Percentiles rank a stretch among this genome's conserved stretches.
Evolutionary conservation across 2,797 vertebrate species (phyloP).

Genomic region (Thunnus albacares): DNA sequence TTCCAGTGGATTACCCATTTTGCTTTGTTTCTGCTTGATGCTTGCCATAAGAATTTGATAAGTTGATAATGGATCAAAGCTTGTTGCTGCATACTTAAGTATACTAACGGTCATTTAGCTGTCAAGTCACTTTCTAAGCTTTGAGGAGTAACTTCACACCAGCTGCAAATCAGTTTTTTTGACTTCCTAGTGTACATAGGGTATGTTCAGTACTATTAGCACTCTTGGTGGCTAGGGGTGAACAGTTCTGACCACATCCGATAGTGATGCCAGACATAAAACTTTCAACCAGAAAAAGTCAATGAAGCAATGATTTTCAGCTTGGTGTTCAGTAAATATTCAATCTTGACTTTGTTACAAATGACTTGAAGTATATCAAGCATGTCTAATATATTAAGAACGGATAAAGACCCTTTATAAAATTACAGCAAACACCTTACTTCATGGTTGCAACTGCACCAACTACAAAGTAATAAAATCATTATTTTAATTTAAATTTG

Average conservation of each 20-base stretch:
- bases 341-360: neutral
- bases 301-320: neutral
- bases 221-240: neutral
- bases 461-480: neutral
- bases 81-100: neutral
- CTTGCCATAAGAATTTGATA: neutral
- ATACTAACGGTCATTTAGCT: neutral
- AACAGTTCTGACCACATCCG: neutral
- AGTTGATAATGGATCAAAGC: neutral
- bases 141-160: neutral
- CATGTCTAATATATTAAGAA: neutral
- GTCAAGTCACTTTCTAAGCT: neutral
- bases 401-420: neutral
- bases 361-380: neutral
- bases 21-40: neutral
- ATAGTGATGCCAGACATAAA: neutral
- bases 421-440: neutral
- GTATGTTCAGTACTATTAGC: neutral
- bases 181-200: neutral
- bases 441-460: neutral
- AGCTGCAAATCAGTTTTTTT: neutral
- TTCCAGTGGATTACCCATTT: neutral
- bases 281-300: conserved; percentile 1
- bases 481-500: neutral
- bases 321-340: neutral